Percentiles rank a stretch among this genome's conserved stretches.
These are phyloP conservation scores for Ailuropoda melanoleuca DNA, from an alignment of 2,113 vertebrate genomes.

Conservation along the genomic window DNA sequence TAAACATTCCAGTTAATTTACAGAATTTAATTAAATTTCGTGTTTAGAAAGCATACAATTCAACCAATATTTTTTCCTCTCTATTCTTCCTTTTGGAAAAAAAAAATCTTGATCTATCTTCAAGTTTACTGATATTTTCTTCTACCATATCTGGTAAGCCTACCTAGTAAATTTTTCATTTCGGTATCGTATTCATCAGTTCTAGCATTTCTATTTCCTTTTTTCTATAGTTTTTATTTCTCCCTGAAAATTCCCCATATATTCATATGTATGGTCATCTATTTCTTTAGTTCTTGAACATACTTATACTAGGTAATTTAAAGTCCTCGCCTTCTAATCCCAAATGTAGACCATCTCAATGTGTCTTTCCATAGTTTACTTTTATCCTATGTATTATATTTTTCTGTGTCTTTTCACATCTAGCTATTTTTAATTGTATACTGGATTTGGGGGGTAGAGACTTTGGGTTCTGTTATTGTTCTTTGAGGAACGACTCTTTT, in stretches of 20 bases:
- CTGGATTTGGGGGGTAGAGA: not conserved
- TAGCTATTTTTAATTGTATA: not conserved
- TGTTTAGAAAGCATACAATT: not conserved
- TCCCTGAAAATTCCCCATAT: not conserved
- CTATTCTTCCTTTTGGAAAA: not conserved
- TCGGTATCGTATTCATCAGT: not conserved
- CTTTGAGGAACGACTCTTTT: not conserved
- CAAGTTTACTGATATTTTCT: not conserved
- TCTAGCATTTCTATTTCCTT: not conserved
- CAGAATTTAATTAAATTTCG: not conserved
- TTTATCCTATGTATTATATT: not conserved
- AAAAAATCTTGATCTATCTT: not conserved
- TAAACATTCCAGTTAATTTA: not conserved
- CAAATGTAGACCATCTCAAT: not conserved
- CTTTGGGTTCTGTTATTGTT: not conserved
- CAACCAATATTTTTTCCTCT: not conserved
- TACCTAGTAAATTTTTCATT: not conserved
- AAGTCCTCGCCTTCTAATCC: not conserved
- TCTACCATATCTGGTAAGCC: not conserved
- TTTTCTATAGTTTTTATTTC: not conserved
- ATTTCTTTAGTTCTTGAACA: not conserved
- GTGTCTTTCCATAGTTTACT: not conserved
- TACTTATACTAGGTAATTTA: not conserved
- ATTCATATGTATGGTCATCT: not conserved
- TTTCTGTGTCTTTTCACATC: not conserved